phyloP scores from a whole-genome alignment of 2,113 vertebrate species.

The Lipotes vexillifer region DNA sequence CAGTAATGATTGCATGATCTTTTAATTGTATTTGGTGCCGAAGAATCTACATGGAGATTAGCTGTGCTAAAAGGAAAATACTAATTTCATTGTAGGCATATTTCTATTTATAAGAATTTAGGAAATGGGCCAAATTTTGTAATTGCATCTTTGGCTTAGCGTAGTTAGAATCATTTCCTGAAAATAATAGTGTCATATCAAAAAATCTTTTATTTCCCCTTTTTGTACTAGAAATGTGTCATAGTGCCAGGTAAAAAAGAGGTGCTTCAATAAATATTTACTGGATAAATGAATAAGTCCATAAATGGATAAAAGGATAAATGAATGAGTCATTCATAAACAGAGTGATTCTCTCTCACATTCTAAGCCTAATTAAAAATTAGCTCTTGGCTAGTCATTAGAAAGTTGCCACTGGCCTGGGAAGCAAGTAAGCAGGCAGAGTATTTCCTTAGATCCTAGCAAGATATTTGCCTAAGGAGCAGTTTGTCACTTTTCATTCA shows the following conservation, averaged over 20 bases:
- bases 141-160: neutral
- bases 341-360: neutral
- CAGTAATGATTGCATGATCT: neutral
- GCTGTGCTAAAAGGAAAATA: neutral
- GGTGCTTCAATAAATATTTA: neutral
- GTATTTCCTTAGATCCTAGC: neutral
- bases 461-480: neutral
- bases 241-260: neutral
- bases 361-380: conserved; percentile 26
- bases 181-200: neutral
- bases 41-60: neutral
- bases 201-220: neutral
- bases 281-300: neutral
- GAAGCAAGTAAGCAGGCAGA: neutral
- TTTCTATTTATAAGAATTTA: conserved; percentile 32
- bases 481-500: neutral
- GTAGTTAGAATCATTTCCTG: neutral
- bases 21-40: neutral
- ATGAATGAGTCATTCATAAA: neutral
- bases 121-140: neutral
- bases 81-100: neutral
- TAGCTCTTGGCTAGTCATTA: neutral
- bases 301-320: neutral
- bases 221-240: neutral
- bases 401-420: neutral